Evolutionary conservation across 2,113 vertebrate species (phyloP).

Genomic region (Pteropus alecto): DNA sequence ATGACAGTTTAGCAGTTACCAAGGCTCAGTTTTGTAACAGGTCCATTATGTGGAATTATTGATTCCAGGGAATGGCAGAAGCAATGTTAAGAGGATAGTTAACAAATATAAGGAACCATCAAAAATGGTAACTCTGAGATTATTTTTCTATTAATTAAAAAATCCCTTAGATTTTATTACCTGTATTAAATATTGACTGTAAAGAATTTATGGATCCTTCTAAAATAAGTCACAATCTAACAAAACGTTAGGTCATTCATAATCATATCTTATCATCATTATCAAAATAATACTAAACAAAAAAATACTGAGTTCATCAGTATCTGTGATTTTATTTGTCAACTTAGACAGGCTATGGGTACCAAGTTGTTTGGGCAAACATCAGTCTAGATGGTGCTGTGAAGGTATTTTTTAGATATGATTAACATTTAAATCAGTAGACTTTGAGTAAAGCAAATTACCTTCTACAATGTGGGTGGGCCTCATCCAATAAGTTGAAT

Average conservation of each 20-base stretch:
- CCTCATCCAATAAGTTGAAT: background rate
- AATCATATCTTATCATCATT: background rate
- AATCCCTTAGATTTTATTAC: background rate
- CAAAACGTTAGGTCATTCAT: background rate
- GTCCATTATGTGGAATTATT: background rate
- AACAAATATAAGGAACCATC: background rate
- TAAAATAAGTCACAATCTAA: background rate
- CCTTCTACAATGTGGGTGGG: background rate
- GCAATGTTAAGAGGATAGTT: background rate
- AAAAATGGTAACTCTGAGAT: background rate
- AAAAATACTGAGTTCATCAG: background rate
- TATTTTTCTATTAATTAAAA: background rate
- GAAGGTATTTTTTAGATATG: background rate
- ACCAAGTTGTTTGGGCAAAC: background rate
- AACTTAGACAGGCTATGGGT: background rate
- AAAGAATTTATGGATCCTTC: background rate
- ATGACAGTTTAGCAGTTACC: background rate
- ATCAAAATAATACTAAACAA: slow-evolving; percentile 20
- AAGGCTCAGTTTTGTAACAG: background rate
- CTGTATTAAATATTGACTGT: background rate
- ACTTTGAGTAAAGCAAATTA: background rate
- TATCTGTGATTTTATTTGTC: background rate
- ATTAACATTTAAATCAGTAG: background rate
- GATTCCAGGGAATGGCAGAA: background rate
- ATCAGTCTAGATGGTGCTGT: background rate